Base-by-base conservation (phyloP, 2,888 invertebrate species). In the Nemoura dubitans region DNA sequence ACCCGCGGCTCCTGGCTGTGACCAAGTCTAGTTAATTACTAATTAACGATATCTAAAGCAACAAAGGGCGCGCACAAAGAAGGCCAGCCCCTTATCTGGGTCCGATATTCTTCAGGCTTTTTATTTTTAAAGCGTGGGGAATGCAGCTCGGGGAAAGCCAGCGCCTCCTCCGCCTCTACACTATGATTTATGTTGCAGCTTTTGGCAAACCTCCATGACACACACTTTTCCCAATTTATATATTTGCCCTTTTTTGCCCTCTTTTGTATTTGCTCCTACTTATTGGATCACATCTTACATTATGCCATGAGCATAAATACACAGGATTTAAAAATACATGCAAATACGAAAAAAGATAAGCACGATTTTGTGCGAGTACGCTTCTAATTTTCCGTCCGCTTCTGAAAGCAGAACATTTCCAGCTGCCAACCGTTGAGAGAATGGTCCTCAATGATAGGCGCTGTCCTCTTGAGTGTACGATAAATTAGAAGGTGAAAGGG, bases 171-270 rank as follows among this genome's bases (percentile, higher is more conserved):
- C 78, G 78, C 78, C 78, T 28, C 14, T 30, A 21, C 28, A 0
- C 28, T 81, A 30, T 30, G 28, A 81, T 81, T 28, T 81, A 81
- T 81, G n/a, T n/a, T 81, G 78, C 29, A 1, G 7, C 81, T 30
- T 81, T 81, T 81, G 81, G 81, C 81, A 81, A n/a, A 10, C 81
- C n/a, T 28, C 81, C 81, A 81, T 30, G 28, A 81, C 28, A 30
- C 28, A 30, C 29, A 81, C 28, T 81, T 81, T 81, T 81, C 21
- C 30, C 30, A 81, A 81, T 81, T 81, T 30, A 81, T 81, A 29
- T 81, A 81, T 81, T 81, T 81, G 25, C 30, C n/a, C 81, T 81
- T 30, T 30, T 28, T 78, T 78, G 27, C 78, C 78, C 78, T 78
- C 81, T 81, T 36, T 81, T 81, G 28, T 30, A 81, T 81, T 81